Evolutionary conservation across 2,888 invertebrate species (phyloP), one percentile per base, ranked within the genome.

Genomic region (Ligdia adustata): DNA sequence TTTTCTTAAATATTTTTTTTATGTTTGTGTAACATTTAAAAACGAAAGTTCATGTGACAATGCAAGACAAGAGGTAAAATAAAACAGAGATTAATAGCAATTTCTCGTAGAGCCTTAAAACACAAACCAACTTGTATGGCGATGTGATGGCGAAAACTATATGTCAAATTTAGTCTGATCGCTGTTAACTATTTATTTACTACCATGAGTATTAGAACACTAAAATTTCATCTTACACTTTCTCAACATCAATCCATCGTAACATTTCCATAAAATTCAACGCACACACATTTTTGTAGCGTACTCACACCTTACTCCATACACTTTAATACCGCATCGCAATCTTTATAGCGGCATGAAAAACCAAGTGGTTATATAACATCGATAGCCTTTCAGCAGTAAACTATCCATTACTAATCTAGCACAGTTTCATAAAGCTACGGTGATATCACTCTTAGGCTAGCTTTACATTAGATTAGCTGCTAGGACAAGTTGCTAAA

Each of bases 371-470:
- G 64, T 59, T 60, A 47, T 64, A 57, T 58, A 58, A 61, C 67
- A 62, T 59, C 60, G 58, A 63, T 73, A 75, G 69, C 68, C 73
- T 76, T 77, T 77, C 70, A 74, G 70, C 66, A 52, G 56, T 67
- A 72, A 72, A 69, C 65, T 60, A 72, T 67, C 65, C 64, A 68
- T 66, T 67, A 64, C 64, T 64, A 70, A 76, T 75, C 70, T 67
- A 69, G 75, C 64, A 54, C 70, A 49, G 65, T 68, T 75, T 74
- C 71, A 75, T 74, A 69, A 69, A 66, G 54, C 54, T 55, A 52
- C 43, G 55, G 58, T 76, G 76, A 75, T 66, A 70, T 74, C 76
- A 77, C 57, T 60, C 58, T 55, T 60, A 60, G 51, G 18, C 26
- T 33, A 9, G 14, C 0, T 11, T 38, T 4, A 24, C 15, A n/a